Percentiles rank a stretch among this genome's conserved stretches.
Evolutionary conservation across 2,113 vertebrate species (phyloP).

Genomic region (Oryzias melastigma): DNA sequence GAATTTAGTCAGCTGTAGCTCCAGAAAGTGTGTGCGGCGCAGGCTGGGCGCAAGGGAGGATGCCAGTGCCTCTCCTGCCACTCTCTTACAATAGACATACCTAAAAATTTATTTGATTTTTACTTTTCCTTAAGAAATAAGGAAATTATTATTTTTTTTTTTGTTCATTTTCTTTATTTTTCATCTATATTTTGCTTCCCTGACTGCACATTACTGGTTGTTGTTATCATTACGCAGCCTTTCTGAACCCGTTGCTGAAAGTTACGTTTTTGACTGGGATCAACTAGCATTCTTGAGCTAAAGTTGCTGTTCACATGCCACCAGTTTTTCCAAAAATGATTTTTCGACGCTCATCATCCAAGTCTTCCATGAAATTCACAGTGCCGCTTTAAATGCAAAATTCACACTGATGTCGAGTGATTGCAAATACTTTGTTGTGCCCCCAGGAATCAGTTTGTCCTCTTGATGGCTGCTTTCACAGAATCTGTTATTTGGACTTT

Average conservation of each 20-base stretch:
- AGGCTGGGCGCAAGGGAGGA: no score
- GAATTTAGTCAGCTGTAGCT: no score
- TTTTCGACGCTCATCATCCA: slow-evolving; percentile 10
- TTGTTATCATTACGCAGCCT: background rate
- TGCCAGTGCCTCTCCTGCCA: no score
- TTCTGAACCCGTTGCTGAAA: background rate
- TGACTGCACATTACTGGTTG: no score
- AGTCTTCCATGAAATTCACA: background rate
- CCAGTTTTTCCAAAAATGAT: slow-evolving; percentile 13
- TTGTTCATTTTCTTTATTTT: no score
- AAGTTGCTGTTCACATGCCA: background rate
- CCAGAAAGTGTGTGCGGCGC: no score
- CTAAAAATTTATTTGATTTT: no score
- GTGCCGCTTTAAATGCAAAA: slow-evolving; percentile 17
- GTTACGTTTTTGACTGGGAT: background rate
- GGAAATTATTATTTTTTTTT: no score
- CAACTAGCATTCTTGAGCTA: background rate
- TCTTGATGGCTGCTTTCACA: slow-evolving; percentile 40
- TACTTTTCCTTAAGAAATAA: no score
- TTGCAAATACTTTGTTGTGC: slow-evolving; percentile 22
- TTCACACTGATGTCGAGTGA: slow-evolving; percentile 25
- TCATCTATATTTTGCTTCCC: no score
- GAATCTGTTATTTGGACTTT: slow-evolving; percentile 18
- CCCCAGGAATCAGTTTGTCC: slow-evolving; percentile 16
- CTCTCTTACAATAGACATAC: no score